A percentile compares a stretch with the other conserved stretches of the same genome.
Evolutionary conservation across 1,140 invertebrate species (phyloP).

Genomic region (Panagrolaimus sp.): DNA sequence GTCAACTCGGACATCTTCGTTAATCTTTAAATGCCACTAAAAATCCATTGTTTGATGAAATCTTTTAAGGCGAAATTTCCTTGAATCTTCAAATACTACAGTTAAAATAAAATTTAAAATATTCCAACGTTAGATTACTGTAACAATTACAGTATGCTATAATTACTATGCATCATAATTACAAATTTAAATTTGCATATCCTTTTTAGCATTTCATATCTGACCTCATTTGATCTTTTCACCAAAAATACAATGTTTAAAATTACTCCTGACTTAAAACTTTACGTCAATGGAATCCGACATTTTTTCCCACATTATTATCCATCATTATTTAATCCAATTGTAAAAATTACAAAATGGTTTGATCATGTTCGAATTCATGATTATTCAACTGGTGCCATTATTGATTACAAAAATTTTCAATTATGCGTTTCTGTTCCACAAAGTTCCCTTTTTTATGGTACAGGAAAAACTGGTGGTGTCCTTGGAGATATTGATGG

Average conservation of each 20-base stretch:
- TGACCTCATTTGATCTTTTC: neutral
- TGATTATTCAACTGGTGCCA: neutral
- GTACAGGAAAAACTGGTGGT: neutral
- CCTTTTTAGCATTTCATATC: neutral
- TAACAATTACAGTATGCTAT: too few species aligned
- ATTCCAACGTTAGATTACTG: too few species aligned
- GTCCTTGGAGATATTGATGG: neutral
- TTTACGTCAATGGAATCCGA: neutral
- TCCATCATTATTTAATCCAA: neutral
- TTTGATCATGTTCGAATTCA: neutral
- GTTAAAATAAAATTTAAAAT: too few species aligned
- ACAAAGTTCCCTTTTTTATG: neutral
- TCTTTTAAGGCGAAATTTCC: too few species aligned
- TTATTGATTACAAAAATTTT: neutral
- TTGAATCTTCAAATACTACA: too few species aligned
- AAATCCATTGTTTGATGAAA: too few species aligned
- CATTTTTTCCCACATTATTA: constrained; percentile 4
- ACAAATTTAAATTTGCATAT: too few species aligned
- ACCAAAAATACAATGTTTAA: neutral
- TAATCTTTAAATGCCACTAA: too few species aligned
- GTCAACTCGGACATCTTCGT: too few species aligned
- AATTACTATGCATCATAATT: too few species aligned
- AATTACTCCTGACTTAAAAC: neutral
- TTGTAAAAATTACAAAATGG: neutral
- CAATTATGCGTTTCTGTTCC: neutral